Conservation (phyloP, 2,113 vertebrate species). For the Empidonax traillii region DNA sequence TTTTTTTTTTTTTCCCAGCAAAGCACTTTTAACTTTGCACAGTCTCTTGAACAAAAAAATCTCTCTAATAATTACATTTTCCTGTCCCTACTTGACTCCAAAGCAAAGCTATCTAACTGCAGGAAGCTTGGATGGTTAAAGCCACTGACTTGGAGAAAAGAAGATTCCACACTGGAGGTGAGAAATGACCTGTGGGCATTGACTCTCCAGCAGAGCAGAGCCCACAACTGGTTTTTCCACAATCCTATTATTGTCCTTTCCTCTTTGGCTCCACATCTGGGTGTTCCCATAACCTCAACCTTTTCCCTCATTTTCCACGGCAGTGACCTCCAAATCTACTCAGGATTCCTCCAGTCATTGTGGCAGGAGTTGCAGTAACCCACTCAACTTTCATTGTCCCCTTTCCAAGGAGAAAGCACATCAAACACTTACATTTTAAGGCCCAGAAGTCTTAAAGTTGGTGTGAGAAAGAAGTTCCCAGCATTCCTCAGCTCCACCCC, state of each 20-base stretch:
- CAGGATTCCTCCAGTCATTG: not conserved
- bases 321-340: not conserved
- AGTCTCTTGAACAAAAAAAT: slow-evolving; percentile 14
- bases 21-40: slow-evolving; percentile 2
- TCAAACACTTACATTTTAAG: not conserved
- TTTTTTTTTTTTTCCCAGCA: not conserved
- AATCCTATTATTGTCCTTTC: not conserved
- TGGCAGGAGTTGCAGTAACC: not conserved
- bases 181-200: not conserved
- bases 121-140: not conserved
- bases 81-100: slow-evolving; percentile 12
- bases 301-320: not conserved
- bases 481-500: not conserved
- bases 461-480: not conserved
- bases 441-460: not conserved
- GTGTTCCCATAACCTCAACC: not conserved
- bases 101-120: not conserved
- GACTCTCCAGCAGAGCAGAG: not conserved
- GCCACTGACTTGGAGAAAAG: not conserved
- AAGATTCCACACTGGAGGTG: not conserved
- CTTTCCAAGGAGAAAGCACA: not conserved
- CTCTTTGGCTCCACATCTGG: not conserved
- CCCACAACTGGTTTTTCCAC: accelerated
- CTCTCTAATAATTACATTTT: slow-evolving; percentile 33
- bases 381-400: not conserved